Evolutionary conservation across 2,797 vertebrate genomes (phyloP).

Genomic region (Clarias laeviceps): DNA sequence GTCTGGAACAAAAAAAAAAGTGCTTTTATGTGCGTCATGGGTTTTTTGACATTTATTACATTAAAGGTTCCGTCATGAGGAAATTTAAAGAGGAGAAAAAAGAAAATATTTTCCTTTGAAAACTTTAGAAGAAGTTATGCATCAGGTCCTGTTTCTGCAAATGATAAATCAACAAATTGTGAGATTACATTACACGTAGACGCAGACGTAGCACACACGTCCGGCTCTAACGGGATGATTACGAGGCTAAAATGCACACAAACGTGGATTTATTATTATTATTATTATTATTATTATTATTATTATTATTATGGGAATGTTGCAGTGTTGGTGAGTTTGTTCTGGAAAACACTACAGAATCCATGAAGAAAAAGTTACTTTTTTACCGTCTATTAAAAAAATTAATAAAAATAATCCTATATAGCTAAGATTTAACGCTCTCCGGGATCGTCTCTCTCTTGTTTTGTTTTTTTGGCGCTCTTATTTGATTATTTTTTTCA

Average conservation of each 20-base stretch:
- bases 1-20: slow-evolving; percentile 2
- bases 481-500: not conserved
- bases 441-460: not conserved
- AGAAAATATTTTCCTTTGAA: not conserved
- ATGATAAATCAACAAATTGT: not conserved
- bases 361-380: not conserved
- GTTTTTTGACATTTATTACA: slow-evolving; percentile 15
- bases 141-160: no score
- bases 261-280: no score
- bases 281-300: no score
- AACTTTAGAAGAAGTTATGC: not conserved
- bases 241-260: not conserved
- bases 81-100: not conserved
- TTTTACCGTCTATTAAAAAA: not conserved
- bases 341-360: not conserved
- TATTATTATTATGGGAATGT: not conserved
- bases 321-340: not conserved
- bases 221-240: not conserved
- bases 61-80: slow-evolving; percentile 16
- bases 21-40: not conserved
- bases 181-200: not conserved
- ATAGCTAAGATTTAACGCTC: no score
- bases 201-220: not conserved
- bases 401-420: not conserved
- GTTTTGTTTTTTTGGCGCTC: not conserved